Evolutionary conservation across 2,113 vertebrate genomes (phyloP), one percentile per base, ranked within the genome.

Genomic region (Kryptolebias marmoratus): DNA sequence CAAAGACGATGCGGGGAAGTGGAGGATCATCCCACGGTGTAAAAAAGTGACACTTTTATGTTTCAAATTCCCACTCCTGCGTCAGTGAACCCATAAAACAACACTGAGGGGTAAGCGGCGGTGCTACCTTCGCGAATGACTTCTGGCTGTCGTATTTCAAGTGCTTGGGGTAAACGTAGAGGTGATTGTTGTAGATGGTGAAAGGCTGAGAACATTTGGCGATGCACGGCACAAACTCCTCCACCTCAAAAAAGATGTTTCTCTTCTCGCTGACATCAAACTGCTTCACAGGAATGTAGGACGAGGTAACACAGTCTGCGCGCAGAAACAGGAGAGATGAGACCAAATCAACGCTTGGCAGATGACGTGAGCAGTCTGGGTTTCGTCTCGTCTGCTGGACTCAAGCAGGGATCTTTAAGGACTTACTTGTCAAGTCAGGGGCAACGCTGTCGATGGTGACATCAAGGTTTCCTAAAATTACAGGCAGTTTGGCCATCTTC

Each of bases 141-240:
- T 99, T 99, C 56, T 99, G 98, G 89, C 95, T 93, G 89, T 99
- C 98, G 2, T 98, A 99, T 91, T 98, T 99, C 92, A 99, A 94
- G 83, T 95, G 90, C 73, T 94, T 96, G 1, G 97, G 98, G 88
- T 98, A 99, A 85, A 99, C 94, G 44, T 98, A 99, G 77, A 98
- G 96, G 90, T 99, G 98, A 88, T 98, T 99, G 91, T 96, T 98
- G 92, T 99, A 99, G 91, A 95, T 95, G 62, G 96, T 98, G 85
- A 97, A 97, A 81, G 98, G 97, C 84, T 99, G 98, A 49, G 97
- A 97, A 80, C 95, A 95, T 90, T 94, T 98, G 71, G 97, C 95
- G 81, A 96, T 95, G 86, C 93, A 97, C 53, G 97, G 97, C 85
- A 98, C 96, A 94, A 99, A 99, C 81, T 99, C 98, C 80, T 99